These are phyloP conservation scores for Chloromyia formosa DNA, from an alignment of 2,888 invertebrate species.

Conservation along the genomic window DNA sequence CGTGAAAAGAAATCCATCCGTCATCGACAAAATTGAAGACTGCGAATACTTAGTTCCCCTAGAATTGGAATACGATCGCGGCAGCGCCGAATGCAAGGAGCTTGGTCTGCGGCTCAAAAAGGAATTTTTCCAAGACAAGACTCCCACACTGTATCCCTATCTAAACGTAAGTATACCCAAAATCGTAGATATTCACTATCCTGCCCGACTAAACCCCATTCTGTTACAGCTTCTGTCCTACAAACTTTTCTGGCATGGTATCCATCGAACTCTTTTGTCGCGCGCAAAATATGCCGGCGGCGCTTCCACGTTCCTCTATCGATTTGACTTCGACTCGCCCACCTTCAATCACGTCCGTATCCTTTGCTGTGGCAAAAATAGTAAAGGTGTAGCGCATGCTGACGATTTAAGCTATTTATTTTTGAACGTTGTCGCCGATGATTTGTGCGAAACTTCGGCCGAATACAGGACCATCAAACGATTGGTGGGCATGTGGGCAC, in stretches of 20 bases:
- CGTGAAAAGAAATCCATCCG: slow-evolving; percentile 16
- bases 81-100: slow-evolving; percentile 52
- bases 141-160: slow-evolving; percentile 52
- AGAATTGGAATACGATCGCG: slow-evolving; percentile 56
- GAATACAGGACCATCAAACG: slow-evolving; percentile 56
- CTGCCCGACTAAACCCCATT: background rate
- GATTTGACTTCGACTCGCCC: slow-evolving; percentile 59
- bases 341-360: slow-evolving; percentile 49
- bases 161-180: slow-evolving; percentile 12
- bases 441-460: slow-evolving; percentile 53
- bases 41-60: slow-evolving; percentile 60
- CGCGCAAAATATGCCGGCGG: slow-evolving; percentile 55
- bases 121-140: slow-evolving; percentile 64
- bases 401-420: slow-evolving; percentile 62
- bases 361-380: slow-evolving; percentile 54
- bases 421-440: slow-evolving; percentile 56
- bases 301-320: slow-evolving; percentile 60
- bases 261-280: slow-evolving; percentile 56
- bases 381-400: slow-evolving; percentile 60
- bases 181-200: background rate
- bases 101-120: slow-evolving; percentile 59
- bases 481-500: slow-evolving; percentile 59
- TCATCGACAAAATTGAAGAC: slow-evolving; percentile 53
- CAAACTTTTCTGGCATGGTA: slow-evolving; percentile 61
- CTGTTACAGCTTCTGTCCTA: slow-evolving; percentile 56